phyloP scores from a whole-genome alignment of 1,140 invertebrate species.

The Teleopsis dalmanni region DNA sequence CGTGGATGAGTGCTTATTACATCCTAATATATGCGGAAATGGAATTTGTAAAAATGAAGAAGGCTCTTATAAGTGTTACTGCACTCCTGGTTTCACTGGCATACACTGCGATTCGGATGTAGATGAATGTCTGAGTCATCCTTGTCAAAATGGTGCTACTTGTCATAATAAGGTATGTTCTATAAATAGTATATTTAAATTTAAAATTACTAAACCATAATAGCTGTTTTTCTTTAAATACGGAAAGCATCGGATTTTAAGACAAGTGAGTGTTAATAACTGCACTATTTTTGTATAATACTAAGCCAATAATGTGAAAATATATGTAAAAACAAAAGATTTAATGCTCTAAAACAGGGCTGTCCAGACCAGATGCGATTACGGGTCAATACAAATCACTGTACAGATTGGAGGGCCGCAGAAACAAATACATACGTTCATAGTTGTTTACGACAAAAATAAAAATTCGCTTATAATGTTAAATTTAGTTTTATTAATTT shows the following conservation, averaged over 20 bases:
- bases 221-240: constrained; percentile 45
- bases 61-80: constrained; percentile 78
- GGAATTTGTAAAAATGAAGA: constrained; percentile 73
- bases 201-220: constrained; percentile 29
- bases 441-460: no score
- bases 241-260: constrained; percentile 44
- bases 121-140: constrained; percentile 78
- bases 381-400: no score
- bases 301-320: no score
- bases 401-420: no score
- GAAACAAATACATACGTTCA: no score
- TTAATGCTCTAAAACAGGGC: no score
- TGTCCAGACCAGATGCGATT: no score
- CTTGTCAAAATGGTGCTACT: constrained; percentile 80
- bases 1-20: constrained; percentile 66
- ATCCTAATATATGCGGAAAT: constrained; percentile 61
- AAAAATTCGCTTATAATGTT: no score
- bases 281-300: no score
- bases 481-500: no score
- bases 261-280: constrained; percentile 44
- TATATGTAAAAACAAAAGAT: no score
- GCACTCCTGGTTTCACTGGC: constrained; percentile 75
- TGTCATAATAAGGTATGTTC: constrained; percentile 63
- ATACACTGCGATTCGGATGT: constrained; percentile 76
- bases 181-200: neutral